Conservation (phyloP, 2,113 vertebrate genomes). For the Oenanthe oenanthe region DNA sequence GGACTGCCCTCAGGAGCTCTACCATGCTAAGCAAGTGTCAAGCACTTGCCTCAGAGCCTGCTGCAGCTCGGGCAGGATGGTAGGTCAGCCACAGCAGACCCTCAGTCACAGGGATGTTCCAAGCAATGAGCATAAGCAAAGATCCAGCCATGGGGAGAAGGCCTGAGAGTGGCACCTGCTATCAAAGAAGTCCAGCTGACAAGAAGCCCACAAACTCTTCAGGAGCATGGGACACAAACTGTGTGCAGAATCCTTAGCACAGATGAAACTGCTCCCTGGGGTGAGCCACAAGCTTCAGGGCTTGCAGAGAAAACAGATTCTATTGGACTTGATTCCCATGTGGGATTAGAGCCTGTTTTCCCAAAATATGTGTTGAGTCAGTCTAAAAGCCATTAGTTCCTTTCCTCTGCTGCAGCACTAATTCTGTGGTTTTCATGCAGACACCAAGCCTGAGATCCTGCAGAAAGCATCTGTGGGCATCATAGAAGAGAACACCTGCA, state of each 20-base stretch:
- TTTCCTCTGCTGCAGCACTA: neutral
- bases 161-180: neutral
- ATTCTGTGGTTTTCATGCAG: conserved; percentile 8
- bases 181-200: neutral
- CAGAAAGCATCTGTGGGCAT: conserved; percentile 83
- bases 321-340: neutral
- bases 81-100: neutral
- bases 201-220: neutral
- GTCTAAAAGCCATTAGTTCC: neutral
- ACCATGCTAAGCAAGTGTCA: neutral
- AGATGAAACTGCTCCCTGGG: neutral
- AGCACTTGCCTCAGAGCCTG: neutral
- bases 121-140: neutral
- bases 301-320: neutral
- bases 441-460: conserved; percentile 72
- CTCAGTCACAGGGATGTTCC: neutral
- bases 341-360: neutral
- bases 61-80: neutral
- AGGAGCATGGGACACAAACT: neutral
- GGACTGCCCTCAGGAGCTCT: neutral
- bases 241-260: neutral
- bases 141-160: neutral
- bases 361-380: neutral
- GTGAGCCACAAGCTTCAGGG: neutral
- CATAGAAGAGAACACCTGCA: conserved; percentile 87